phyloP scores from a whole-genome alignment of 2,888 invertebrate species.

The Malthinus seriepunctatus region DNA sequence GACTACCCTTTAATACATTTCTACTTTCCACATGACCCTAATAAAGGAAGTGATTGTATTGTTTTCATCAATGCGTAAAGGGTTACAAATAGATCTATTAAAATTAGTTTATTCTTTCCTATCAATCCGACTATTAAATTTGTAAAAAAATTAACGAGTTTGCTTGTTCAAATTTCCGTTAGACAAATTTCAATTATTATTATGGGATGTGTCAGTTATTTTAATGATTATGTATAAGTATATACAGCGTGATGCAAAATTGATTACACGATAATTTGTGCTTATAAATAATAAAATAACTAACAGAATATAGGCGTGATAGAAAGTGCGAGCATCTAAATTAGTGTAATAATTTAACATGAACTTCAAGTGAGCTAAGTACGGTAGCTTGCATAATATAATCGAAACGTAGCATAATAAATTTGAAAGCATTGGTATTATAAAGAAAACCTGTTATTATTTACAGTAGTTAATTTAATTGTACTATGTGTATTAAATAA shows the following conservation, averaged over 20 bases:
- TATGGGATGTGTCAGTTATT: too few species aligned
- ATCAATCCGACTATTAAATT: too few species aligned
- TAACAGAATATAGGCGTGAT: slow-evolving; percentile 5
- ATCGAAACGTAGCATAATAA: slow-evolving; percentile 1
- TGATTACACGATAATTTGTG: too few species aligned
- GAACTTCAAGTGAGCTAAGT: neutral
- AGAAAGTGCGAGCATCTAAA: slow-evolving; percentile 6
- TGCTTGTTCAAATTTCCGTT: neutral
- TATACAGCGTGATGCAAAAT: too few species aligned
- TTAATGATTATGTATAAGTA: too few species aligned
- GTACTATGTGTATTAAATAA: slow-evolving; percentile 12
- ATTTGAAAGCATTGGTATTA: slow-evolving; percentile 2
- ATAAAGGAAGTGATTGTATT: slow-evolving; percentile 39
- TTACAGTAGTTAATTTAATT: slow-evolving; percentile 20
- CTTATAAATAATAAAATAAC: too few species aligned
- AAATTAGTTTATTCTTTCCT: neutral
- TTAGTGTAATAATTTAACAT: slow-evolving; percentile 11
- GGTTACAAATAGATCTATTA: slow-evolving; percentile 34
- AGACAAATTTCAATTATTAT: too few species aligned
- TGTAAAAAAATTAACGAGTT: too few species aligned
- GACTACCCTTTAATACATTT: slow-evolving; percentile 36
- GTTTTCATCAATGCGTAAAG: slow-evolving; percentile 39
- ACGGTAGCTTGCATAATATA: slow-evolving; percentile 1
- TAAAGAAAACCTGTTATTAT: slow-evolving; percentile 19
- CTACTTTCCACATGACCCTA: slow-evolving; percentile 39